Evolutionary conservation across 1,140 invertebrate genomes (phyloP).

Genomic region (Drosophila nebulosa): DNA sequence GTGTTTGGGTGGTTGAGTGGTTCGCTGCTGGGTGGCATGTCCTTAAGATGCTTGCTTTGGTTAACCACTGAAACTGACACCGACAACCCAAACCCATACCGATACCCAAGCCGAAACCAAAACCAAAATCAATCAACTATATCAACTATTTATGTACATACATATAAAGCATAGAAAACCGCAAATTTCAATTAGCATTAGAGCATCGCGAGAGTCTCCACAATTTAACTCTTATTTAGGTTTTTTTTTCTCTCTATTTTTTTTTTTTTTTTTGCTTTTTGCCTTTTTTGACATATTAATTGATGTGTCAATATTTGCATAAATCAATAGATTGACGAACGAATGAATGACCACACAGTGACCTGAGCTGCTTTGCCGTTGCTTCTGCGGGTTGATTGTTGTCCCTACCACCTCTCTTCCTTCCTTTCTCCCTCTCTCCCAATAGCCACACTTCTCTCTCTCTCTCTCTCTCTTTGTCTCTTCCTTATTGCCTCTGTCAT

Average conservation of each 20-base stretch:
- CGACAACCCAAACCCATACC: background rate
- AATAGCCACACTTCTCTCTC: background rate
- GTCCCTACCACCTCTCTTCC: background rate
- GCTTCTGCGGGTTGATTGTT: background rate
- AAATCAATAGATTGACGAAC: constrained; percentile 32
- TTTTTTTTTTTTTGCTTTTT: background rate
- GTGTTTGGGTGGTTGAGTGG: background rate
- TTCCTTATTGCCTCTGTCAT: background rate
- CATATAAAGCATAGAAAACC: constrained; percentile 3
- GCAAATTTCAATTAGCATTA: constrained; percentile 49
- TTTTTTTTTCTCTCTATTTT: constrained; percentile 1
- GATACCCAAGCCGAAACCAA: background rate
- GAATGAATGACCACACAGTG: constrained; percentile 1
- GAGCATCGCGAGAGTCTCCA: constrained; percentile 5
- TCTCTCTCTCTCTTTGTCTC: background rate
- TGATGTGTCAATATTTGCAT: constrained; percentile 49
- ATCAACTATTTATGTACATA: background rate
- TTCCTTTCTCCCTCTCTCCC: background rate
- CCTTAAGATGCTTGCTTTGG: background rate
- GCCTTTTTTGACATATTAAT: constrained; percentile 36
- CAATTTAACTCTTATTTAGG: background rate
- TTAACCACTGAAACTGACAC: background rate
- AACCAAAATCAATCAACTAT: constrained; percentile 11
- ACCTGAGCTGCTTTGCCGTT: background rate
- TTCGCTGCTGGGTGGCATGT: no score